Conservation (phyloP, 2,888 invertebrate genomes). For the Sphinx pinastri region DNA sequence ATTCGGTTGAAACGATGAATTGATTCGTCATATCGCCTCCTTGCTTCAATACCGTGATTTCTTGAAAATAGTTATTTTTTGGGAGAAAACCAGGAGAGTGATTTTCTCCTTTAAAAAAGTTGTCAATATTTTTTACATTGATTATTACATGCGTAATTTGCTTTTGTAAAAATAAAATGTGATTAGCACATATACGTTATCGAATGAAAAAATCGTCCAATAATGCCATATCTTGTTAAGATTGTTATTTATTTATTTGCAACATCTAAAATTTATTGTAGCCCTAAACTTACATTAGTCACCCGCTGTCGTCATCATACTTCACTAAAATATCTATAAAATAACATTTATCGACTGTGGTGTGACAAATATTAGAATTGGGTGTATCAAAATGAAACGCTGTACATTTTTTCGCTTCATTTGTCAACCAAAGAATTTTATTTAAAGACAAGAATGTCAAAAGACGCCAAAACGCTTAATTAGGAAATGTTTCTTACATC, state of each 20-base stretch:
- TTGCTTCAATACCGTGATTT: no score
- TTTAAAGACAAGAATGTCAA: not conserved
- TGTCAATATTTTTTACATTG: no score
- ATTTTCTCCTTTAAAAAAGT: no score
- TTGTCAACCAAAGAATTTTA: slow-evolving; percentile 8
- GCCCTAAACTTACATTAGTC: not conserved
- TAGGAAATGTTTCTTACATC: not conserved
- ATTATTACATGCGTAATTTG: no score
- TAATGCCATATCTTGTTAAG: slow-evolving; percentile 14
- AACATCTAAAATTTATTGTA: not conserved
- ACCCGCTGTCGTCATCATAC: not conserved
- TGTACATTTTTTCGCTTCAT: not conserved
- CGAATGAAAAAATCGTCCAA: not conserved
- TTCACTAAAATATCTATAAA: not conserved
- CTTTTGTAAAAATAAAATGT: no score
- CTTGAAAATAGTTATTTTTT: no score
- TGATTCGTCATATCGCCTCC: no score
- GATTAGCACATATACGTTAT: not conserved
- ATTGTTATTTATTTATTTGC: slow-evolving; percentile 2
- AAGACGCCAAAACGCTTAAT: not conserved
- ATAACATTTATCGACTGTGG: not conserved
- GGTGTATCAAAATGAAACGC: not conserved
- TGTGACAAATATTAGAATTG: not conserved
- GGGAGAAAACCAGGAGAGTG: no score
- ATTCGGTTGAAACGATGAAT: no score